phyloP scores from a whole-genome alignment of 2,888 invertebrate genomes.

The Agrochola lota region DNA sequence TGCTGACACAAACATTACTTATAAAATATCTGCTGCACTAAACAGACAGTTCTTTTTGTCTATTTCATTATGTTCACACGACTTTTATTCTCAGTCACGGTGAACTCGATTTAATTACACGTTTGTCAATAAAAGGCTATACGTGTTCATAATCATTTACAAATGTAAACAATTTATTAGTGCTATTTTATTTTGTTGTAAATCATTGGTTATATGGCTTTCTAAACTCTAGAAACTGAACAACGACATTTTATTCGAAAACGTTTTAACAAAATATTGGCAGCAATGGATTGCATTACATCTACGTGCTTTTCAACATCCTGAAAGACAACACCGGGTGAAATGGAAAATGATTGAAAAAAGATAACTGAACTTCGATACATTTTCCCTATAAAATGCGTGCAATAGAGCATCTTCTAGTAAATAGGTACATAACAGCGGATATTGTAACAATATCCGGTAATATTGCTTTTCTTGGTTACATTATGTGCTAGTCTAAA shows the following conservation, averaged over 20 bases:
- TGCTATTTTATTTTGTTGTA: not conserved
- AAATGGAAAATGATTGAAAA: conserved; percentile 16
- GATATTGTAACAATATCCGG: conserved; percentile 33
- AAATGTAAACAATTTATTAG: not conserved
- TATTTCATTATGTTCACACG: not conserved
- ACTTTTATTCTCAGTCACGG: not conserved
- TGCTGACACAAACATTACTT: not conserved
- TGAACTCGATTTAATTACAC: conserved; percentile 2
- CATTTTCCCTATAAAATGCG: conserved; percentile 8
- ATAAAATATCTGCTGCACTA: not conserved
- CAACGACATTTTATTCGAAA: not conserved
- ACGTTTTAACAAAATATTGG: not conserved
- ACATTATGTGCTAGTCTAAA: not conserved
- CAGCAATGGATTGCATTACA: not conserved
- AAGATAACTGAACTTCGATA: not conserved
- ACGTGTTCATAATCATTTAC: not conserved
- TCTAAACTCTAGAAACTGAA: not conserved
- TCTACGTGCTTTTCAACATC: not conserved
- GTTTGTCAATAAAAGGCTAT: not conserved
- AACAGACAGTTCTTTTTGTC: not conserved
- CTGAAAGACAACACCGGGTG: not conserved
- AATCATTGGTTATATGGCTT: not conserved
- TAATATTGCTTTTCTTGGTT: conserved; percentile 12
- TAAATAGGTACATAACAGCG: conserved; percentile 15
- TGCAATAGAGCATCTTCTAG: conserved; percentile 17